These are phyloP conservation scores for Athalia circularis DNA, from an alignment of 2,888 invertebrate genomes.

Conservation along the genomic window DNA sequence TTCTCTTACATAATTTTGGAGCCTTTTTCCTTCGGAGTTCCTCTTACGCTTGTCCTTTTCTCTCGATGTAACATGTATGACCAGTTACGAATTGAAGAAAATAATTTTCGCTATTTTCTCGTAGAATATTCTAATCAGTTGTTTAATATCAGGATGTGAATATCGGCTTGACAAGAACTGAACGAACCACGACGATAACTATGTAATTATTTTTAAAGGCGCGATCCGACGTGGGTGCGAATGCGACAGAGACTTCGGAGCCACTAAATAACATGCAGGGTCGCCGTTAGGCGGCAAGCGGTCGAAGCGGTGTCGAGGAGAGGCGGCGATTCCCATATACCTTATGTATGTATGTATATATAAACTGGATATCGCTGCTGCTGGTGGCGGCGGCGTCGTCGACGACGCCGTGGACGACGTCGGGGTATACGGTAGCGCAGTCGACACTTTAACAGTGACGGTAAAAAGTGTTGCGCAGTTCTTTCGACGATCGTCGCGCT, in stretches of 20 bases:
- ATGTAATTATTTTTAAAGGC: background rate
- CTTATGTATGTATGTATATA: background rate
- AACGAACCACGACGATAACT: background rate
- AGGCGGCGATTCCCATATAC: conserved; percentile 27
- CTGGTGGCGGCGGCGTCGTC: conserved; percentile 11
- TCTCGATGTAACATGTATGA: no score
- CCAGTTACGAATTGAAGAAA: no score
- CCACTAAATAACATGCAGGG: conserved; percentile 54
- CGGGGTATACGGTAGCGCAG: conserved; percentile 26
- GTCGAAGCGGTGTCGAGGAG: conserved; percentile 29
- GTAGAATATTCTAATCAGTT: no score
- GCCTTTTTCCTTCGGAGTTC: no score
- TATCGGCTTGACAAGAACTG: no score
- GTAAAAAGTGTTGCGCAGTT: conserved; percentile 61
- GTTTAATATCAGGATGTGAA: no score
- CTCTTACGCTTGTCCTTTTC: no score
- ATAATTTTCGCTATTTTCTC: no score
- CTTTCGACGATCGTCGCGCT: conserved; percentile 58
- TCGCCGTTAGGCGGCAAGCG: conserved; percentile 37
- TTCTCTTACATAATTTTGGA: no score
- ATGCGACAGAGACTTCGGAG: conserved; percentile 51
- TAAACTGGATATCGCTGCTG: background rate
- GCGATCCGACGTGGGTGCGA: conserved; percentile 45
- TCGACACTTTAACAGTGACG: conserved; percentile 44
- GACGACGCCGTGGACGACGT: conserved; percentile 22